These are phyloP conservation scores for Rhyacophila brunnea DNA, from an alignment of 1,140 invertebrate species.

Conservation along the genomic window DNA sequence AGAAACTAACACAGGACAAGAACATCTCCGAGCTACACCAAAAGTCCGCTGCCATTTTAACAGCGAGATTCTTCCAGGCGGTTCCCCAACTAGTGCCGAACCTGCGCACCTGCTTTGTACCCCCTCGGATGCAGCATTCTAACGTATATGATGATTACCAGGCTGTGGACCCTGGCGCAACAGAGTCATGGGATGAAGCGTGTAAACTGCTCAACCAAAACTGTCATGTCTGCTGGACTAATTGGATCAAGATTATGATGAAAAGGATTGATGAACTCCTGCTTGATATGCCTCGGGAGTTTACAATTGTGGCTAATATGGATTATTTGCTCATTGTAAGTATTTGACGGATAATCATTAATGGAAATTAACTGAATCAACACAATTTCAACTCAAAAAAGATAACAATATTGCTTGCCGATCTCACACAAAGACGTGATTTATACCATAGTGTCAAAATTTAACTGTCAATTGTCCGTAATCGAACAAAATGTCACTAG, in stretches of 20 bases:
- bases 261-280: slow-evolving; percentile 43
- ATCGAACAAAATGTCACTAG: too few species aligned
- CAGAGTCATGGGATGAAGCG: slow-evolving; percentile 62
- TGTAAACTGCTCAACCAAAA: slow-evolving; percentile 61
- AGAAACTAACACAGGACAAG: slow-evolving; percentile 48
- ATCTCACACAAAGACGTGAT: too few species aligned
- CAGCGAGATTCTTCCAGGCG: slow-evolving; percentile 62
- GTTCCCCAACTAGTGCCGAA: slow-evolving; percentile 61
- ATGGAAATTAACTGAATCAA: too few species aligned
- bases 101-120: slow-evolving; percentile 66
- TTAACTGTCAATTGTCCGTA: too few species aligned
- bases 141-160: slow-evolving; percentile 30
- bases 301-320: slow-evolving; percentile 49
- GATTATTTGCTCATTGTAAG: slow-evolving; percentile 55
- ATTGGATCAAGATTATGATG: slow-evolving; percentile 58
- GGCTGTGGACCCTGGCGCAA: slow-evolving; percentile 37
- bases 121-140: slow-evolving; percentile 39
- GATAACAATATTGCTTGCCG: too few species aligned
- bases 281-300: slow-evolving; percentile 44
- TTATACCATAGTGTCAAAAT: too few species aligned
- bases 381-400: too few species aligned
- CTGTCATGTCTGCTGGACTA: slow-evolving; percentile 60
- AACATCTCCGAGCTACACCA: slow-evolving; percentile 41
- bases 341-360: too few species aligned
- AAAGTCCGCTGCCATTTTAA: slow-evolving; percentile 48